Conservation (phyloP, 1,140 invertebrate genomes). For the Nautilus pompilius region DNA sequence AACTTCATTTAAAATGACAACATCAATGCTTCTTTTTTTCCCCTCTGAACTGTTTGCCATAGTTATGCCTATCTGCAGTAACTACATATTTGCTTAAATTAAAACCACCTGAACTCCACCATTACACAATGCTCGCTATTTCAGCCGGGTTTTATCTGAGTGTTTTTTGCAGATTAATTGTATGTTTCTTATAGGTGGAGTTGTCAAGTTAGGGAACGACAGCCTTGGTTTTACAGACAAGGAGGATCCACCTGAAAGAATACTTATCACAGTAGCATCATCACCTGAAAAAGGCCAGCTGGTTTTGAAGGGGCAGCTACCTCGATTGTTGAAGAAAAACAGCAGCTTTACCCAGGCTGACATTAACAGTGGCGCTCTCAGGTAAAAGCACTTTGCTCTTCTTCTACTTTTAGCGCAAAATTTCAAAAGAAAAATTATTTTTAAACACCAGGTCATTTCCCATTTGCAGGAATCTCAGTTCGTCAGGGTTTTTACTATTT, state of each 20-base stretch:
- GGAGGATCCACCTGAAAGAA: conserved; percentile 20
- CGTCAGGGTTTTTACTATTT: too few relatives aligned
- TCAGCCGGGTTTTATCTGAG: too few relatives aligned
- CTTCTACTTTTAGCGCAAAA: too few relatives aligned
- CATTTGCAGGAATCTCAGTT: too few relatives aligned
- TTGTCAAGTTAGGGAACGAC: conserved; percentile 13
- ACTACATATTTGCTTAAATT: too few relatives aligned
- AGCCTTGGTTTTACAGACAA: conserved; percentile 31
- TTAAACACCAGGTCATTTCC: too few relatives aligned
- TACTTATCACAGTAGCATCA: conserved; percentile 22
- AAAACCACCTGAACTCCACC: too few relatives aligned
- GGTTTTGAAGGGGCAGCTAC: too few relatives aligned
- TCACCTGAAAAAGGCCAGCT: conserved; percentile 23
- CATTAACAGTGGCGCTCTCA: conserved; percentile 33
- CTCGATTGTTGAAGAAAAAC: conserved; percentile 22
- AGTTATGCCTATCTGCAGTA: neutral
- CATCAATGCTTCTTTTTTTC: neutral
- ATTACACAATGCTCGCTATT: too few relatives aligned
- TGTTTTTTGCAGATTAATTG: too few relatives aligned
- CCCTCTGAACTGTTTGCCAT: neutral
- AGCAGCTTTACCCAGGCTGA: conserved; percentile 37
- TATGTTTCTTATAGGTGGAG: conserved; percentile 17
- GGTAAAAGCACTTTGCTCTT: too few relatives aligned
- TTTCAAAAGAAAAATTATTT: too few relatives aligned
- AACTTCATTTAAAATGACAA: neutral